Evolutionary conservation across 2,797 vertebrate species (phyloP).

Genomic region (Chiloscyllium punctatum): DNA sequence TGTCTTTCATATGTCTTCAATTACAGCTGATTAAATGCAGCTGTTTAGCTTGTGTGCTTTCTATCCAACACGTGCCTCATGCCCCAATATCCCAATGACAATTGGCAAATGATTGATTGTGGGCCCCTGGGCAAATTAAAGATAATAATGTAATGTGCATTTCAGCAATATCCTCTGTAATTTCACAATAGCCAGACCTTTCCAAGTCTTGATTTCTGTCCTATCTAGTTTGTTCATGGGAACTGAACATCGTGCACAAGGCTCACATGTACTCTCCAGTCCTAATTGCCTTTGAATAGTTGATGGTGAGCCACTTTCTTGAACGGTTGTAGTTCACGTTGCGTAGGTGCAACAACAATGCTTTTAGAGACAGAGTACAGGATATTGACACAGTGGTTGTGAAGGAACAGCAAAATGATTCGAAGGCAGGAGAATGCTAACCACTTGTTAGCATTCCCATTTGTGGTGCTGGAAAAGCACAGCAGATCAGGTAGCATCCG

Average conservation of each 20-base stretch:
- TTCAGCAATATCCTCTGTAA: neutral
- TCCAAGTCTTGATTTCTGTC: neutral
- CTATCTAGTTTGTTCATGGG: neutral
- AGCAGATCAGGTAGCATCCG: no score
- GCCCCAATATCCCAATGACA: neutral
- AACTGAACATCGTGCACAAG: neutral
- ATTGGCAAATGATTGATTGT: conserved; percentile 15
- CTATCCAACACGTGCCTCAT: neutral
- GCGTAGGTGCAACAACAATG: no score
- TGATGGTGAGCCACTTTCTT: neutral
- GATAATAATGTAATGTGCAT: neutral
- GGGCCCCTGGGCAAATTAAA: neutral
- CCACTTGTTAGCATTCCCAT: no score
- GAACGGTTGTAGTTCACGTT: neutral
- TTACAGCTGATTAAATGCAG: conserved; percentile 8
- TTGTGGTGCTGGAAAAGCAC: no score
- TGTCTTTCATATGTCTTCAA: conserved; percentile 24
- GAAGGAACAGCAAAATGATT: no score
- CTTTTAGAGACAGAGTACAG: no score
- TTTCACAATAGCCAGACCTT: neutral
- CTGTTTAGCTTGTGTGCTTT: neutral
- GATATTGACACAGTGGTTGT: no score
- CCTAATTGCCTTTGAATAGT: neutral
- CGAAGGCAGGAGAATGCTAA: no score
- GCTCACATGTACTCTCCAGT: neutral